These are phyloP conservation scores for Ophioninae sp. DNA, from an alignment of 2,888 invertebrate genomes.

Conservation along the genomic window DNA sequence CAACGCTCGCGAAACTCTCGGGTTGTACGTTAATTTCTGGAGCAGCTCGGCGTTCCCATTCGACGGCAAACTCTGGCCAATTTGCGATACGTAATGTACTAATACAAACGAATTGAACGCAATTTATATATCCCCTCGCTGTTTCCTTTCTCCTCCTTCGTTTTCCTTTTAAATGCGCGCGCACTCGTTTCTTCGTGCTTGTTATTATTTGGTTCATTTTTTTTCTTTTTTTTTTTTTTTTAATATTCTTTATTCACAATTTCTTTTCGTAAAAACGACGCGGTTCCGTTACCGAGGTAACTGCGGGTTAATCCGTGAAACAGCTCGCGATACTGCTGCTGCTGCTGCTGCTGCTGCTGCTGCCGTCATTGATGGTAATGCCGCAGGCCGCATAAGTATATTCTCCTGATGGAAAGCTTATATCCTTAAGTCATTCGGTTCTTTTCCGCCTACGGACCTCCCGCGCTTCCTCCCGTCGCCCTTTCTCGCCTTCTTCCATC, in stretches of 20 bases:
- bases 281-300: slow-evolving; percentile 57
- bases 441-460: slow-evolving; percentile 62
- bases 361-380: slow-evolving; percentile 48
- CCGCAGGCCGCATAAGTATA: slow-evolving; percentile 53
- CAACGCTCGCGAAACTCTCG: slow-evolving; percentile 12
- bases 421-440: slow-evolving; percentile 56
- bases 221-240: too few relatives aligned
- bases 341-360: slow-evolving; percentile 41
- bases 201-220: neutral
- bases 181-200: slow-evolving; percentile 30
- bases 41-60: slow-evolving; percentile 32
- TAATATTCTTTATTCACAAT: neutral
- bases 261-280: slow-evolving; percentile 47
- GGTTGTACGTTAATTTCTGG: slow-evolving; percentile 36
- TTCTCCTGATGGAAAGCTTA: slow-evolving; percentile 57
- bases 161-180: slow-evolving; percentile 35
- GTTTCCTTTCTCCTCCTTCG: slow-evolving; percentile 40
- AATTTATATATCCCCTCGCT: slow-evolving; percentile 51
- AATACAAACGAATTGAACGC: slow-evolving; percentile 49
- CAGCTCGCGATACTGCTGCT: slow-evolving; percentile 57
- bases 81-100: slow-evolving; percentile 30
- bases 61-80: slow-evolving; percentile 9
- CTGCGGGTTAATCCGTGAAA: slow-evolving; percentile 58
- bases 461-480: slow-evolving; percentile 60
- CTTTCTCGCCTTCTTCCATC: slow-evolving; percentile 51